Evolutionary conservation across 2,888 invertebrate species (phyloP), one percentile per base, ranked within the genome.

Genomic region (Pomacea canaliculata): DNA sequence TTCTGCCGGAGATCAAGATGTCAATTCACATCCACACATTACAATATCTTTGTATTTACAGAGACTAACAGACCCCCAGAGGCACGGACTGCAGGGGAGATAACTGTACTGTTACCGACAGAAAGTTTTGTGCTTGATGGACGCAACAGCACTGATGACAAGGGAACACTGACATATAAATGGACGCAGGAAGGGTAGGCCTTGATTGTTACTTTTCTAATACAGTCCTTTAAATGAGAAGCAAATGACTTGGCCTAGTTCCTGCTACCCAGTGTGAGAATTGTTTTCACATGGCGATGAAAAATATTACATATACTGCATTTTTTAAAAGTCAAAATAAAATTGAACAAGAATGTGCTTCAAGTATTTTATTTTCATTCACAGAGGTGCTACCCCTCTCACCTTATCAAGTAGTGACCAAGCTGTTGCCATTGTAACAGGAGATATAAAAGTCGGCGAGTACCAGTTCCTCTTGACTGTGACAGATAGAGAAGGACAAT

Each of bases 401-500:
- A 78, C 78, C 9, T 80, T 90, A 23, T 81, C 82, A 62, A 85
- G 88, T 73, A 81, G 82, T 46, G 86, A 89, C 78, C 77, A 85
- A 71, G 81, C 82, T 10, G 80, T 88, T n/a, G 87, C 89, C 62
- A 83, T 83, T 19, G 87, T 86, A 89, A 91, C 83, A 13, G 87
- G 88, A 1, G 84, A 88, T 27, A 87, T 89, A 67, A 76, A 78
- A 0, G 95, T 96, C 86, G 97, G 97, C 0, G 93, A 94, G 76
- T 98, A 97, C 87, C 92, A 83, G 83, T 87, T 88, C 84, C 92
- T 93, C 90, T 92, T 98, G 80, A 97, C 96, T 0, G 96, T 98
- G 0, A 95, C 95, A 80, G 98, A 98, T 89, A 95, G 95, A 0
- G 96, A 97, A 89, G 95, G 95, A 83, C 94, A 94, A 0, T 94